Conservation (phyloP, 2,888 invertebrate species). For the Mamestra brassicae region DNA sequence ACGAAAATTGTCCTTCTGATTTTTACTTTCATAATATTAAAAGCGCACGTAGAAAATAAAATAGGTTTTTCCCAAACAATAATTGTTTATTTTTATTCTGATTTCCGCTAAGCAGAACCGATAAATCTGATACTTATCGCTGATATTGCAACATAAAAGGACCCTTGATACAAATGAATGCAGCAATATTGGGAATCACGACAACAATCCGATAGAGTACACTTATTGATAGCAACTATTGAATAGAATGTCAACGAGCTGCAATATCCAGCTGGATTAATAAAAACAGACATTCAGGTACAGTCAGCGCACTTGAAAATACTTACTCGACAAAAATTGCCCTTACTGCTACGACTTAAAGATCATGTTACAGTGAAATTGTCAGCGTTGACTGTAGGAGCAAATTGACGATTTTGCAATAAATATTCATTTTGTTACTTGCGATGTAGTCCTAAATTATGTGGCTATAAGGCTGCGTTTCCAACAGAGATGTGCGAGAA, state of each 20-base stretch:
- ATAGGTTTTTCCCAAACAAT: no score
- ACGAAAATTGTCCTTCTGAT: no score
- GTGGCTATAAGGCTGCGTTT: no score
- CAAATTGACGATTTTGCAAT: no score
- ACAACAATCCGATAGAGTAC: background rate
- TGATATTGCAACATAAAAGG: slow-evolving; percentile 3
- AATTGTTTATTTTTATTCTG: no score
- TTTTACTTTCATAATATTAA: no score
- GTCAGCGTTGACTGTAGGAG: background rate
- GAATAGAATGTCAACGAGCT: slow-evolving; percentile 10
- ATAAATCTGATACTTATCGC: background rate
- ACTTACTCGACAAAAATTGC: background rate
- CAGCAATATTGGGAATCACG: slow-evolving; percentile 13
- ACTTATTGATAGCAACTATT: background rate
- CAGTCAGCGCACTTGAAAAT: background rate
- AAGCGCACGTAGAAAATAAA: no score
- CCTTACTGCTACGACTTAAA: background rate
- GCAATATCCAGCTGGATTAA: slow-evolving; percentile 12
- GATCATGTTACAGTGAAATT: background rate
- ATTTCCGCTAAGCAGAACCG: background rate
- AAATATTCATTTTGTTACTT: no score
- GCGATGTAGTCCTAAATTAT: no score
- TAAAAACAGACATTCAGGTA: background rate
- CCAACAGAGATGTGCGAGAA: no score
- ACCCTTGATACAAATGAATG: slow-evolving; percentile 26